phyloP scores from a whole-genome alignment of 1,140 invertebrate genomes.

The Neotoxoptera formosana region DNA sequence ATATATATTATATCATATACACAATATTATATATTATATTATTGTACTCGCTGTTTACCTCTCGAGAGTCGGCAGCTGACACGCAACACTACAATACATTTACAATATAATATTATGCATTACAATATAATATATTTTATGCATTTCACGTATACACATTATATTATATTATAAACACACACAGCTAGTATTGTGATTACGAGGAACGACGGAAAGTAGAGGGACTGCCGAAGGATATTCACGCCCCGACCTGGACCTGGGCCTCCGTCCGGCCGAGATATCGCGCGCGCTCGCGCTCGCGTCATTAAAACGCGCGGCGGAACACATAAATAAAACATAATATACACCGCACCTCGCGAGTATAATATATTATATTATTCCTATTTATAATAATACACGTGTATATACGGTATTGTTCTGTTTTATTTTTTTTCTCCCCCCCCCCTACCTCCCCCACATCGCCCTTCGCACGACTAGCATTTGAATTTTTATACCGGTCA shows the following conservation, averaged over 20 bases:
- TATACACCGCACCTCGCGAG: not conserved
- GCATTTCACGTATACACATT: not conserved
- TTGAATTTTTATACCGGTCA: not conserved
- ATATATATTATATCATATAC: too few relatives aligned
- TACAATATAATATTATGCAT: too few relatives aligned
- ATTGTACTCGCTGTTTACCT: too few relatives aligned
- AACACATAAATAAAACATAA: slow-evolving; percentile 43
- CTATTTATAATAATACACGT: not conserved
- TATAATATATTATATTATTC: too few relatives aligned
- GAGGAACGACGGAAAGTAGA: not conserved
- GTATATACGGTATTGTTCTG: not conserved
- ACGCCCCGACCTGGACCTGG: slow-evolving; percentile 34
- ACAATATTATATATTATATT: too few relatives aligned
- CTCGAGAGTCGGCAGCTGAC: too few relatives aligned
- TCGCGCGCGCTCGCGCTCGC: not conserved
- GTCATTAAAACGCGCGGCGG: slow-evolving; percentile 4
- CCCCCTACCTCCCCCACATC: too few relatives aligned
- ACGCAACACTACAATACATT: too few relatives aligned
- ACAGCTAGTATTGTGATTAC: not conserved
- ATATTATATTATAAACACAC: too few relatives aligned
- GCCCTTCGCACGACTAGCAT: not conserved
- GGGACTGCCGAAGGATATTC: slow-evolving; percentile 42
- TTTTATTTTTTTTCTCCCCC: not conserved
- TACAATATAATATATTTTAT: not conserved
- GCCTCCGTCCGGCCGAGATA: not conserved